phyloP scores from a whole-genome alignment of 2,113 vertebrate genomes.

The Chlamydotis undulata region DNA sequence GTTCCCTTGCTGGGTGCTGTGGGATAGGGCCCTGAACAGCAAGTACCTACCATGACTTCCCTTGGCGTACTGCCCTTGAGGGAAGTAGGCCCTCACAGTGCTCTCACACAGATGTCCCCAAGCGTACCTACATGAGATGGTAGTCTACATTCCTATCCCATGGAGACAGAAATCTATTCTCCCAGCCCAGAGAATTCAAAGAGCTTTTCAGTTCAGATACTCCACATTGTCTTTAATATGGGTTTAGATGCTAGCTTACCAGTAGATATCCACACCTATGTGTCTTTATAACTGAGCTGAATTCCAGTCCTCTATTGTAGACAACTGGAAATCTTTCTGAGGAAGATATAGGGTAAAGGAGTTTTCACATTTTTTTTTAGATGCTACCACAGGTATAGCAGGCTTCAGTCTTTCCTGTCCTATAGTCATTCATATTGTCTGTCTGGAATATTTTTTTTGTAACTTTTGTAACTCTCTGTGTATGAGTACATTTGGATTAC shows the following conservation, averaged over 20 bases:
- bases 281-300: background rate
- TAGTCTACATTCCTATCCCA: background rate
- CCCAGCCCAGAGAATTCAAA: background rate
- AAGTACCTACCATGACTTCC: background rate
- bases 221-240: background rate
- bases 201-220: background rate
- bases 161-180: background rate
- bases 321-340: background rate
- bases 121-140: background rate
- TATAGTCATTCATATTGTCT: background rate
- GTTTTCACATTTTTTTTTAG: background rate
- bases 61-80: background rate
- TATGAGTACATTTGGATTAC: background rate
- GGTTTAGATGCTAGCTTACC: background rate
- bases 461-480: background rate
- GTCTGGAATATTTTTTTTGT: background rate
- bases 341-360: background rate
- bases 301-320: background rate
- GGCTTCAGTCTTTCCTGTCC: background rate
- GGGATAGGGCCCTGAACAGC: background rate
- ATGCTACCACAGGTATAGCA: background rate
- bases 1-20: background rate
- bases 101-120: background rate
- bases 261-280: rapidly evolving
- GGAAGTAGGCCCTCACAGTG: rapidly evolving